A percentile compares a stretch with the other conserved stretches of the same genome.
phyloP scores from a whole-genome alignment of 2,888 invertebrate genomes.

The Eupithecia subumbrata region DNA sequence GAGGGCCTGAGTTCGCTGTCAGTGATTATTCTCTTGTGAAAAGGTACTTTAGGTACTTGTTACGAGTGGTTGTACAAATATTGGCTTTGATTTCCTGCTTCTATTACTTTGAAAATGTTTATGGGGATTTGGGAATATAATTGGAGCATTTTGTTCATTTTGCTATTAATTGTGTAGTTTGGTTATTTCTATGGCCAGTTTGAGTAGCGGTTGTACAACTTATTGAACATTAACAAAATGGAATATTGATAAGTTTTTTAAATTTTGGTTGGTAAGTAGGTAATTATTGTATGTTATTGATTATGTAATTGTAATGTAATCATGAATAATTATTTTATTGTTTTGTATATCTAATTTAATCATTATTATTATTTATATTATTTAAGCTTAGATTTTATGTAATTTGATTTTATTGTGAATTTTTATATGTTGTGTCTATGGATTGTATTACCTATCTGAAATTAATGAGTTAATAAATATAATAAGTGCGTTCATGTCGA shows the following conservation, averaged over 20 bases:
- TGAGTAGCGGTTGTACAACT: slow-evolving; percentile 24
- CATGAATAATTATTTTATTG: too few species aligned
- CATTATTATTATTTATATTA: too few species aligned
- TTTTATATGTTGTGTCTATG: too few species aligned
- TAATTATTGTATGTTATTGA: too few species aligned
- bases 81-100: slow-evolving; percentile 63
- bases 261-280: too few species aligned
- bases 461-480: too few species aligned
- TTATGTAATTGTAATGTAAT: too few species aligned
- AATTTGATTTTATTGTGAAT: too few species aligned
- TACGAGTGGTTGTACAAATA: slow-evolving; percentile 61
- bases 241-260: background rate
- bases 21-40: slow-evolving; percentile 61
- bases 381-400: too few species aligned
- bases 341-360: too few species aligned
- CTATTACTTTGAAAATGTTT: slow-evolving; percentile 50
- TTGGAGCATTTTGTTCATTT: slow-evolving; percentile 28
- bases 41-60: slow-evolving; percentile 48
- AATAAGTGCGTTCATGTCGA: background rate
- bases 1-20: slow-evolving; percentile 59
- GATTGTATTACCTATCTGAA: too few species aligned
- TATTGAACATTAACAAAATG: slow-evolving; percentile 18
- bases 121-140: slow-evolving; percentile 21
- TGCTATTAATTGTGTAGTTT: slow-evolving; percentile 17
- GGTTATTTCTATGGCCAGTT: slow-evolving; percentile 23